Conservation (phyloP, 2,888 invertebrate genomes). For the Calameuta pallipes region DNA sequence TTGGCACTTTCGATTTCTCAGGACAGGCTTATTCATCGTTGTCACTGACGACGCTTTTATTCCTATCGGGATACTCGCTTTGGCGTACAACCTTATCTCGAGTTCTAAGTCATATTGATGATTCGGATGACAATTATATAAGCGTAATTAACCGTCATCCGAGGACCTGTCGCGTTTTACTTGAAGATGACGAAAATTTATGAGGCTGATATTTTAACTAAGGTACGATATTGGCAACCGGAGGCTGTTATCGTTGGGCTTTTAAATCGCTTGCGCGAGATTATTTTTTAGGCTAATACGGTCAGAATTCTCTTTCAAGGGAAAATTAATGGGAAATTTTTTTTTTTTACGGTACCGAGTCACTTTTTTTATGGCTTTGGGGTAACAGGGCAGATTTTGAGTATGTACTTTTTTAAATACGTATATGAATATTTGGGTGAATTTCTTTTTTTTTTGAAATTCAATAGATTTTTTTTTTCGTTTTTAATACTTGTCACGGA, state of each 20-base stretch:
- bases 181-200: constrained; percentile 16
- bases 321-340: background rate
- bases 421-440: no score
- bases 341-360: no score
- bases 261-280: background rate
- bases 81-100: background rate
- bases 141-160: constrained; percentile 11
- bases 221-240: background rate
- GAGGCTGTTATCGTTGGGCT: background rate
- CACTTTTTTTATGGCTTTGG: background rate
- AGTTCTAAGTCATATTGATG: constrained; percentile 6
- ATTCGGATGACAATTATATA: constrained; percentile 14
- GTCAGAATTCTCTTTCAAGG: no score
- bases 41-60: background rate
- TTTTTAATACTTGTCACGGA: background rate
- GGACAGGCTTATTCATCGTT: background rate
- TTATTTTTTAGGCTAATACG: no score
- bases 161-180: constrained; percentile 7
- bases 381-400: background rate
- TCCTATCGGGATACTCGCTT: background rate
- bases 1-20: constrained; percentile 1
- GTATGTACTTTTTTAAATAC: no score
- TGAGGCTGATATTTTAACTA: background rate
- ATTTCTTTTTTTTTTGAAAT: no score
- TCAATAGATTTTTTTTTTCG: no score